Evolutionary conservation across 1,140 invertebrate genomes (phyloP), one percentile per base, ranked within the genome.

Genomic region (Drosophila nannoptera): DNA sequence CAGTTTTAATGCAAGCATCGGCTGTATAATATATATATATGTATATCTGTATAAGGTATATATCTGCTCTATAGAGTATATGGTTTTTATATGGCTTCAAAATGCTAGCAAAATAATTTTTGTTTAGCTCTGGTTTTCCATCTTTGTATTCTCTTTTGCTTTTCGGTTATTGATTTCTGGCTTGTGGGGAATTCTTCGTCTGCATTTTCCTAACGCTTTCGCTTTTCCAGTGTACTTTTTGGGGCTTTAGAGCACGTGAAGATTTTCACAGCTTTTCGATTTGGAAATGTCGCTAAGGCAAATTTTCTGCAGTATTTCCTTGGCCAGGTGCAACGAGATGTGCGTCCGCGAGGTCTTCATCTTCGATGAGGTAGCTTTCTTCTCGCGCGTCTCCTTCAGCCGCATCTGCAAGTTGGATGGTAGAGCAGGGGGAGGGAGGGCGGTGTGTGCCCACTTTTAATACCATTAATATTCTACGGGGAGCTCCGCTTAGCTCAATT

Each of bases 261-360:
- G 91, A 90, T 97, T 97, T 90, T 97, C 96, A 87, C 96, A 97
- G 53, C 95, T 96, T 87, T 96, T 96, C 12, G 96, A 97, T 90
- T 96, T 96, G 43, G 93, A 94, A 53, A 94, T 94, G 89, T 96
- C 95, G 76, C 95, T 95, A 69, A 96, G 92, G 87, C 96, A 96
- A 75, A 97, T 95, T 89, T 96, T 96, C 69, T 95, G 94, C 11
- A 97, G 91, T 52, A 97, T 92, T 74, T 95, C 94, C 60, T 94
- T 91, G 4, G 94, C 94, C 68, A 94, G 92, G 88, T 94, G 94
- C 63, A 96, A 88, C 66, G 92, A 95, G 49, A 95, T 91, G 66
- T 94, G 94, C 0, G 94, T 95, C 31, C 91, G 88, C 4, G 92
- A 92, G 53, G 90, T 91, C 58, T 91, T 91, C 75, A 94, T 89